phyloP scores from a whole-genome alignment of 2,888 invertebrate genomes.

The Aleiodes alternator region DNA sequence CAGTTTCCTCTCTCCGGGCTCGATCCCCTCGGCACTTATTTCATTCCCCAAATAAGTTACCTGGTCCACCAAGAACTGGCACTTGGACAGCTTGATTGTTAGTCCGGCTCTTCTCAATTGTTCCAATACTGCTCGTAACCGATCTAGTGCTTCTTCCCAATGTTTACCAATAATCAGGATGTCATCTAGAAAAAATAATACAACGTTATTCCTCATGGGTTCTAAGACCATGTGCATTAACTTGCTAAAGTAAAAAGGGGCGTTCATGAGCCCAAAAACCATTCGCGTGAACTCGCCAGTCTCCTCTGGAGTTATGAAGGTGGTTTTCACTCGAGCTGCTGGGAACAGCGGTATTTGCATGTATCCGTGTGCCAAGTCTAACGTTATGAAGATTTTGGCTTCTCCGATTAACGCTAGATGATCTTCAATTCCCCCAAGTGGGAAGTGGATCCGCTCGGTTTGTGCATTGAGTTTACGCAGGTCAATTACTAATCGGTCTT shows the following conservation, averaged over 20 bases:
- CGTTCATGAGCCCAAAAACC: conserved; percentile 71
- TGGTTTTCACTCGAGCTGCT: conserved; percentile 63
- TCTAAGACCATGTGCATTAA: conserved; percentile 62
- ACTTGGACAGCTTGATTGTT: conserved; percentile 52
- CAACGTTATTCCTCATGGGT: conserved; percentile 23
- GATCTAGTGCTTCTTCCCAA: conserved; percentile 51
- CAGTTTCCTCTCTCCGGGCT: conserved; percentile 50
- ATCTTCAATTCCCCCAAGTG: conserved; percentile 65
- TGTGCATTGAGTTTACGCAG: conserved; percentile 61
- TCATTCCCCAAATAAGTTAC: conserved; percentile 53
- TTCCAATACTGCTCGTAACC: conserved; percentile 28
- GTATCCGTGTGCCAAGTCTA: too few species aligned
- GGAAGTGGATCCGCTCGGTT: conserved; percentile 66
- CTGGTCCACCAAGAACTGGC: conserved; percentile 45
- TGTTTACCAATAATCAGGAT: conserved; percentile 56
- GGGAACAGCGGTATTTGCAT: conserved; percentile 64
- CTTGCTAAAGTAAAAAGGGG: conserved; percentile 68
- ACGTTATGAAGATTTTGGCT: conserved; percentile 58
- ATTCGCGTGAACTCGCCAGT: conserved; percentile 67
- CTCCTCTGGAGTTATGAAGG: conserved; percentile 69
- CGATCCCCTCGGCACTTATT: conserved; percentile 46
- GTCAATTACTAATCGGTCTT: conserved; percentile 56
- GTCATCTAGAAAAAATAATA: conserved; percentile 54
- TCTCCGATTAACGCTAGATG: conserved; percentile 64
- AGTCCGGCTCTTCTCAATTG: conserved; percentile 37